These are phyloP conservation scores for Brachylomia viminalis DNA, from an alignment of 2,888 invertebrate species.

Conservation along the genomic window DNA sequence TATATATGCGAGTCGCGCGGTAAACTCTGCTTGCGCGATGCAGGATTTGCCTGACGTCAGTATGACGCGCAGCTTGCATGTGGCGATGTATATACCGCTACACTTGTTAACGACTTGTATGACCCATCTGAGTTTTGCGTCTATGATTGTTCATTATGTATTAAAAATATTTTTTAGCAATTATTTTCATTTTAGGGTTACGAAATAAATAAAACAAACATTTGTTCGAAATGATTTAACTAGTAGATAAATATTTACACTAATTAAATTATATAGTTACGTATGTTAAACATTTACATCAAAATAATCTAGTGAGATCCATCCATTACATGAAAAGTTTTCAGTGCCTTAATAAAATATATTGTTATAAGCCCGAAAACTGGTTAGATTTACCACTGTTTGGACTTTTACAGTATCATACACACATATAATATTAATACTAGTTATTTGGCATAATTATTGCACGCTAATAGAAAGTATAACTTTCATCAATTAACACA, in stretches of 20 bases:
- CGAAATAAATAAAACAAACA: conserved; percentile 32
- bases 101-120: no score
- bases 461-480: conserved; percentile 55
- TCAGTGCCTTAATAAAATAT: conserved; percentile 50
- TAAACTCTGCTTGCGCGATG: no score
- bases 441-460: conserved; percentile 50
- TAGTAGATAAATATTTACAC: conserved; percentile 60
- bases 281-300: conserved; percentile 50
- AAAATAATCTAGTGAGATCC: conserved; percentile 51
- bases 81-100: no score
- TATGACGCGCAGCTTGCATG: no score
- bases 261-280: conserved; percentile 29
- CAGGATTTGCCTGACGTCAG: no score
- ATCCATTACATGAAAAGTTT: conserved; percentile 62
- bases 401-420: conserved; percentile 22
- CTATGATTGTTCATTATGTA: neutral
- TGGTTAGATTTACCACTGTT: neutral
- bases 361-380: conserved; percentile 21
- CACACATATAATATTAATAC: conserved; percentile 39
- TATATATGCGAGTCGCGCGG: no score
- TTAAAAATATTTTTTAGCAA: neutral
- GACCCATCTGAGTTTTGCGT: neutral
- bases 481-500: conserved; percentile 47
- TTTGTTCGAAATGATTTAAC: conserved; percentile 53
- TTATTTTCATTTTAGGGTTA: neutral